Percentiles rank a stretch among this genome's conserved stretches.
These are phyloP conservation scores for Sterrhoptilus dennistouni DNA, from an alignment of 2,113 vertebrate genomes.

Conservation along the genomic window DNA sequence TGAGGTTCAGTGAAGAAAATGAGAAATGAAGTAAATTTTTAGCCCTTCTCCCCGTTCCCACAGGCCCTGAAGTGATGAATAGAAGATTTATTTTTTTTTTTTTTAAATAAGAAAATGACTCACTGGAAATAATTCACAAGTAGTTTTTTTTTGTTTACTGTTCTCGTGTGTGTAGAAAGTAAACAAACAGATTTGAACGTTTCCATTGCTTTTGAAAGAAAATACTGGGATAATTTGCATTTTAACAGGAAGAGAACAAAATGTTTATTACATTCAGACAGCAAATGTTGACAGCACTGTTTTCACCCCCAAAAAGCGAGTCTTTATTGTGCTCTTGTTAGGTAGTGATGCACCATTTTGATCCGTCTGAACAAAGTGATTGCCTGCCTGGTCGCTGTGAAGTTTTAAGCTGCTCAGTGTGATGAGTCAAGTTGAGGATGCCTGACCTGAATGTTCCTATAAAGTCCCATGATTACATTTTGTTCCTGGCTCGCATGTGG, in stretches of 20 bases:
- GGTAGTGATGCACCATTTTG: background rate
- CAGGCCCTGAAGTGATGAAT: background rate
- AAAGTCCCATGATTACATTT: slow-evolving; percentile 58
- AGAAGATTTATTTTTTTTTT: background rate
- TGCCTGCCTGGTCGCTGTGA: background rate
- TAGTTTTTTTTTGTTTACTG: slow-evolving; percentile 25
- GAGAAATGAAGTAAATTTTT: background rate
- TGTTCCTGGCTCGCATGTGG: slow-evolving; percentile 54
- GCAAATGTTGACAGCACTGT: background rate
- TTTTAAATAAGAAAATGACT: slow-evolving; percentile 40
- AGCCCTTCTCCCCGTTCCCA: background rate
- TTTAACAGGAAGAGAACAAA: slow-evolving; percentile 47
- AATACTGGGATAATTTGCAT: background rate
- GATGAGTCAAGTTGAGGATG: slow-evolving; percentile 51
- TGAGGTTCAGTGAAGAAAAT: background rate
- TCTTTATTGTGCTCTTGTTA: background rate
- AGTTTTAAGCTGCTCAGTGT: background rate
- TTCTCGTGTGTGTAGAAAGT: slow-evolving; percentile 16
- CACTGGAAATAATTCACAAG: slow-evolving; percentile 42
- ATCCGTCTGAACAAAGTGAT: slow-evolving; percentile 21
- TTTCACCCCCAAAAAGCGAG: background rate
- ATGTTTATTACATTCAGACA: background rate
- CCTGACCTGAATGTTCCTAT: slow-evolving; percentile 64
- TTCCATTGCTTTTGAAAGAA: slow-evolving; percentile 35
- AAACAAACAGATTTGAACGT: slow-evolving; percentile 33